phyloP scores from a whole-genome alignment of 2,113 vertebrate species.

The Trachemys scripta region DNA sequence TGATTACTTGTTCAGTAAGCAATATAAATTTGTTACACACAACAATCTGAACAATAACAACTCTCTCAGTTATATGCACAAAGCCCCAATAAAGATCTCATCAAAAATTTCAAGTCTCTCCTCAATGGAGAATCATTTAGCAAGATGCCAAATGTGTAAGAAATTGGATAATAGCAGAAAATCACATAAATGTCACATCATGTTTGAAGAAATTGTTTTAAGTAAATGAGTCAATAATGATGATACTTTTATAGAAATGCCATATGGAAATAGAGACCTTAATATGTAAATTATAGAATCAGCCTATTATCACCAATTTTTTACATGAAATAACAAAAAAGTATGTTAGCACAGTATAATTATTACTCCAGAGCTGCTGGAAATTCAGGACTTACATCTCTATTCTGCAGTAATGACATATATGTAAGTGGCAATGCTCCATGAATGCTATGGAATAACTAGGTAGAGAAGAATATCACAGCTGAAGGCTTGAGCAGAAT shows the following conservation, averaged over 20 bases:
- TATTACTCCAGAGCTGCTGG: neutral
- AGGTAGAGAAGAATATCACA: neutral
- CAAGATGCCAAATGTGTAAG: neutral
- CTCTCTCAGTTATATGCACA: neutral
- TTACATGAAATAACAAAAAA: neutral
- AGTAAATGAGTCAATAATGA: neutral
- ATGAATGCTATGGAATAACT: neutral
- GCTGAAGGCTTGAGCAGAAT: neutral
- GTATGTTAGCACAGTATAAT: neutral
- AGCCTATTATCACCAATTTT: neutral
- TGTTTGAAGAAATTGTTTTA: neutral
- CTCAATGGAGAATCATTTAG: neutral
- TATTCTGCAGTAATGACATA: neutral
- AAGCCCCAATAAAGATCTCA: neutral
- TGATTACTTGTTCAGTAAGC: neutral
- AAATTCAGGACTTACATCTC: neutral
- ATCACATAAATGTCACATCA: neutral
- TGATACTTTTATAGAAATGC: neutral
- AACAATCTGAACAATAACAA: neutral
- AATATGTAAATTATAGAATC: neutral
- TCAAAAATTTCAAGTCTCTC: neutral
- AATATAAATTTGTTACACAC: neutral
- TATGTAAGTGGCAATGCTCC: too few species aligned
- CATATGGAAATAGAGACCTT: neutral
- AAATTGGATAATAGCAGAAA: constrained; percentile 12